phyloP scores from a whole-genome alignment of 2,797 vertebrate genomes.

The Silurus aristotelis region DNA sequence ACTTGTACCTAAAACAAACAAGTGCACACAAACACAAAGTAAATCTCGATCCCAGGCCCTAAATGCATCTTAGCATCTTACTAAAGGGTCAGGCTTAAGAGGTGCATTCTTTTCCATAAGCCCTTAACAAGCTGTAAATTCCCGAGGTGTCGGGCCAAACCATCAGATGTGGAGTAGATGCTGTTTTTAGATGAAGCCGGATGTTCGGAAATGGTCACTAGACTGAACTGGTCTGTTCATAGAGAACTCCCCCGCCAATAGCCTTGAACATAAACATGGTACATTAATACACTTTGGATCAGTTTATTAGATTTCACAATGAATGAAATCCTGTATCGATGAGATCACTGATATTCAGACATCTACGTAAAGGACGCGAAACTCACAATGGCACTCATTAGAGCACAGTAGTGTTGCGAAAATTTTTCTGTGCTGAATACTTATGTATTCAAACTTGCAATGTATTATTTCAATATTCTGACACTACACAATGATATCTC shows the following conservation, averaged over 20 bases:
- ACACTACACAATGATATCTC: not conserved
- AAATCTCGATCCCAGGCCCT: not conserved
- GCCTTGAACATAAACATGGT: not conserved
- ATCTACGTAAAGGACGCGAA: not conserved
- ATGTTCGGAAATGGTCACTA: not conserved
- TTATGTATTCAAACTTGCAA: not conserved
- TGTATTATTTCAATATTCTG: not conserved
- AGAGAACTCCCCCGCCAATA: not conserved
- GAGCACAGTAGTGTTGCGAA: not conserved
- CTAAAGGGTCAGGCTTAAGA: not conserved
- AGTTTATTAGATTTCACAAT: not conserved
- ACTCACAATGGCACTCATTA: not conserved
- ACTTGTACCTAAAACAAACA: conserved; percentile 5
- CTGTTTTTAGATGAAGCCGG: not conserved
- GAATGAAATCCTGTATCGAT: not conserved
- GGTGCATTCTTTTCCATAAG: not conserved
- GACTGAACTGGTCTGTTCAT: not conserved
- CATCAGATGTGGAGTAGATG: conserved; percentile 27
- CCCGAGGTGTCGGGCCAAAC: not conserved
- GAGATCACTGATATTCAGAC: not conserved
- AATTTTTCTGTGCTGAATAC: not conserved
- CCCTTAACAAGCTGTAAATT: not conserved
- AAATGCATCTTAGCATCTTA: not conserved
- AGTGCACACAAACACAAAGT: not conserved
- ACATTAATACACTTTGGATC: not conserved